Evolutionary conservation across 2,888 invertebrate species (phyloP), one percentile per base, ranked within the genome.

Genomic region (Gisinianus flammeolus): DNA sequence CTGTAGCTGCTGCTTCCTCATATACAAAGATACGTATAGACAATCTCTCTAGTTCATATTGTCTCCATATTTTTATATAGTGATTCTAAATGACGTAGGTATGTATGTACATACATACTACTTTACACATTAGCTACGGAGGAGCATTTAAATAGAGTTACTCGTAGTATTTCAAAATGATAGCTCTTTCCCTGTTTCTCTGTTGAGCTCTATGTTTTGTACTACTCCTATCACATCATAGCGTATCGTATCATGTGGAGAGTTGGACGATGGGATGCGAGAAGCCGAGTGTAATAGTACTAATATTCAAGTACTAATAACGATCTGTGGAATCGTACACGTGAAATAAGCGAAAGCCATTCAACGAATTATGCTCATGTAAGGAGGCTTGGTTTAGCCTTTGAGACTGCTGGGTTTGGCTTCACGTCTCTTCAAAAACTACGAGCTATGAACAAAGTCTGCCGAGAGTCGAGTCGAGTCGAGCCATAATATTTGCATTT

Each of bases 261-360:
- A n/a, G n/a, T n/a, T n/a, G n/a, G n/a, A n/a, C n/a, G n/a, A n/a
- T n/a, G n/a, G n/a, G 12, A 35, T 35, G 35, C 35, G 6, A 6
- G 19, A 44, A 16, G 44, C 44, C 44, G 44, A 44, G 44, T 44
- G 16, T 19, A 44, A 16, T 44, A 10, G 24, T 69, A 69, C 44
- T 69, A 69, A 16, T 44, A 31, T 67, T 31, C 68, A 44, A 44
- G 44, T 35, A 44, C 68, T 69, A 69, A 44, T 69, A 69, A 69
- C 68, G 68, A 69, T 69, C 68, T 69, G 68, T 69, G 68, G 68
- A 62, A 62, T n/a, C n/a, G 62, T 62, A 26, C 22, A 28, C 26
- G 26, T 26, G 28, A 62, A 62, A 62, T 62, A 26, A 62, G 62
- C 22, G 26, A 62, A 26, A 26, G 26, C 62, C 26, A 62, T 62